Percentiles rank a stretch among this genome's conserved stretches.
Evolutionary conservation across 2,797 vertebrate species (phyloP).

Genomic region (Clarias platycephalus): DNA sequence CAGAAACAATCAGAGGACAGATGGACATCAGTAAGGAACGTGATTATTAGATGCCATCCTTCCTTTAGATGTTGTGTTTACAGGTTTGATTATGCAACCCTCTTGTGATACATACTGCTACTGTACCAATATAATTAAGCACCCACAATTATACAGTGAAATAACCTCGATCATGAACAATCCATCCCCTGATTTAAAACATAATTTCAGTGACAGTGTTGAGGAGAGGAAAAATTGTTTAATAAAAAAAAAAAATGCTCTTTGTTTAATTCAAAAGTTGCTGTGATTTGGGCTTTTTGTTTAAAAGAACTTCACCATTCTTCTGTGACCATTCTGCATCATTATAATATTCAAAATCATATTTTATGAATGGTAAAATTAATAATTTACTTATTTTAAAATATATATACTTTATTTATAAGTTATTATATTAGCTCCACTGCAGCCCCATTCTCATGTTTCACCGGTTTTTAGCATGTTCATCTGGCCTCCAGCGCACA

Average conservation of each 20-base stretch:
- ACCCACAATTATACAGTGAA: constrained; percentile 62
- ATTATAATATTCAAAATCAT: constrained; percentile 1
- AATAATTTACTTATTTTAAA: background rate
- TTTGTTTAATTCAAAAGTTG: constrained; percentile 63
- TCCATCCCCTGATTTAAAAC: constrained; percentile 65
- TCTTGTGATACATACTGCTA: constrained; percentile 72
- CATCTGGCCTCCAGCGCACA: constrained; percentile 64
- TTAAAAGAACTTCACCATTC: constrained; percentile 67
- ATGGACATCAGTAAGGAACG: constrained; percentile 68
- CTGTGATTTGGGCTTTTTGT: constrained; percentile 61
- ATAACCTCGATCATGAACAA: constrained; percentile 63
- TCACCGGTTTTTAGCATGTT: constrained; percentile 64
- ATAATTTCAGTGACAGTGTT: constrained; percentile 62
- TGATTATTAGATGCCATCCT: constrained; percentile 75
- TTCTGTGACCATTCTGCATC: constrained; percentile 64
- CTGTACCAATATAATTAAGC: constrained; percentile 79
- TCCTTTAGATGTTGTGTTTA: constrained; percentile 78
- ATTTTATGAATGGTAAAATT: background rate
- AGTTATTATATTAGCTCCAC: constrained; percentile 58
- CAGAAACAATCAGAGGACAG: constrained; percentile 64
- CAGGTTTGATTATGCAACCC: constrained; percentile 74
- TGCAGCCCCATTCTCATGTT: background rate
- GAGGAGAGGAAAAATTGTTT: constrained; percentile 42
- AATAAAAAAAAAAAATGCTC: constrained; percentile 62
- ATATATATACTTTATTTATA: background rate